Evolutionary conservation across 2,113 vertebrate species (phyloP).

Genomic region (Archocentrus centrarchus): DNA sequence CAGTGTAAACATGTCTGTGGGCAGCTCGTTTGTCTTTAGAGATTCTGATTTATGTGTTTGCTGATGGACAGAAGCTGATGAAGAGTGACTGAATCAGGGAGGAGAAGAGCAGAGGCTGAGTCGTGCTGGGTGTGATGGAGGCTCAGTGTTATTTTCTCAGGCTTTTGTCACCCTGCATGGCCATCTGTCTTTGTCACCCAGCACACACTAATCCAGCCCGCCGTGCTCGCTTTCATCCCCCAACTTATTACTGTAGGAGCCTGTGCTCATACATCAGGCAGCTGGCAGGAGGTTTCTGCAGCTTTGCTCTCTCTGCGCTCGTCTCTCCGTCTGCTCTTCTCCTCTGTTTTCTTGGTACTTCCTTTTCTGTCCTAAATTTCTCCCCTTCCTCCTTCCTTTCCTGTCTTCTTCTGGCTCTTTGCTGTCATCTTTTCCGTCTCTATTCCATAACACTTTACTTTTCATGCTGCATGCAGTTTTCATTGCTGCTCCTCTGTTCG

Average conservation of each 20-base stretch:
- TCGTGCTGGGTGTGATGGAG: neutral
- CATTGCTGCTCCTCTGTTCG: neutral
- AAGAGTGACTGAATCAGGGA: neutral
- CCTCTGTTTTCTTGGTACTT: neutral
- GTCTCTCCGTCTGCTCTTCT: neutral
- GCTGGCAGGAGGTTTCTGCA: conserved; percentile 30
- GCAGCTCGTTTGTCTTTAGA: neutral
- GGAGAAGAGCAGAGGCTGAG: neutral
- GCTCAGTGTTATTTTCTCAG: conserved; percentile 18
- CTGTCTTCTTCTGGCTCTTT: neutral
- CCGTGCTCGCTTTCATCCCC: conserved; percentile 44
- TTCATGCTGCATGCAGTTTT: neutral
- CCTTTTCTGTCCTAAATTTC: neutral
- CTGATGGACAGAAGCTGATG: neutral
- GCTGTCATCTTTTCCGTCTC: neutral
- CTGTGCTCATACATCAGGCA: conserved; percentile 54
- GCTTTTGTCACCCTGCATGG: conserved; percentile 26
- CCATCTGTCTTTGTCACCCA: conserved; percentile 60
- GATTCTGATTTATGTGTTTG: neutral
- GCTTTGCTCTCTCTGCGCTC: neutral
- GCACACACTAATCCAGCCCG: conserved; percentile 38
- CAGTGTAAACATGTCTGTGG: neutral
- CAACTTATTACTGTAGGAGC: conserved; percentile 34
- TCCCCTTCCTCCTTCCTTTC: neutral
- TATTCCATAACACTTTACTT: neutral